phyloP scores from a whole-genome alignment of 2,113 vertebrate genomes.

The Eretmodus cyanostictus region DNA sequence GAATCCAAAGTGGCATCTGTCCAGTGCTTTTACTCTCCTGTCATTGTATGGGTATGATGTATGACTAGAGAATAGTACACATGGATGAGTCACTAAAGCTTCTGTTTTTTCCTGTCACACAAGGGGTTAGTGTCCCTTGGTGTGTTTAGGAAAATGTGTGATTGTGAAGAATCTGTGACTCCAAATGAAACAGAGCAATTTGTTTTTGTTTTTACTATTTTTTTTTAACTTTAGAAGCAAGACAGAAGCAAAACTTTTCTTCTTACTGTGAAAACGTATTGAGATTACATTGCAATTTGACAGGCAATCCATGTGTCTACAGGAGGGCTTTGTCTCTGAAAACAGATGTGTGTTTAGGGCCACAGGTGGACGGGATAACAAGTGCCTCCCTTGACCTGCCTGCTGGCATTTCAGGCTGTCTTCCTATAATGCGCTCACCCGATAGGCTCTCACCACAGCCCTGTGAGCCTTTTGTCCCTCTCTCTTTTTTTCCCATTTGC shows the following conservation, averaged over 20 bases:
- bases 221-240: neutral
- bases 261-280: neutral
- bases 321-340: neutral
- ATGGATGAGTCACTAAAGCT: neutral
- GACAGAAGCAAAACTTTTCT: neutral
- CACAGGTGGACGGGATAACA: constrained; percentile 39
- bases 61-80: neutral
- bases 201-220: neutral
- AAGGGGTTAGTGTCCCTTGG: neutral
- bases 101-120: neutral
- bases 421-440: constrained; percentile 12
- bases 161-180: neutral
- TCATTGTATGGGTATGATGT: neutral
- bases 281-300: neutral
- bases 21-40: constrained; percentile 1
- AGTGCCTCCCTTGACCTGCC: constrained; percentile 24
- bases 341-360: constrained; percentile 24
- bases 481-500: neutral
- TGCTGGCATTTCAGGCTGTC: constrained; percentile 1
- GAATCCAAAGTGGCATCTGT: constrained; percentile 49
- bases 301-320: neutral
- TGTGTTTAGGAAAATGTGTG: neutral
- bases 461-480: neutral
- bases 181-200: neutral
- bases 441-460: neutral